Evolutionary conservation across 2,888 invertebrate genomes (phyloP), one percentile per base, ranked within the genome.

Genomic region (Hyles lineata): DNA sequence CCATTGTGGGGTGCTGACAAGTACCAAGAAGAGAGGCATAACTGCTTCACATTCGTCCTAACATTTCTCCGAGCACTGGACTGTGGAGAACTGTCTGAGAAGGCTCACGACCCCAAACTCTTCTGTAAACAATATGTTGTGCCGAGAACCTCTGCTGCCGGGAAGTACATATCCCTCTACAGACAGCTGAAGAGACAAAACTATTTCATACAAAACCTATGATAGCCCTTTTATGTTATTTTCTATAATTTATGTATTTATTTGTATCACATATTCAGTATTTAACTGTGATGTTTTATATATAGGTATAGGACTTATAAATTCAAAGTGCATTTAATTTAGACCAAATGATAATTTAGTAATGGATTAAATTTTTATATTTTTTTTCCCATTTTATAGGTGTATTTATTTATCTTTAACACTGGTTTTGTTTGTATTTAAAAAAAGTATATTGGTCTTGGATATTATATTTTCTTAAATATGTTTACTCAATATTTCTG

Each of bases 21-120:
- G 83, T 98, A 98, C 87, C 94, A 97, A 84, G 97, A 97, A 91
- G 96, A 96, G 76, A 95, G 95, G 63, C 96, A 97, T 90, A 98
- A 98, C 89, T 98, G 98, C 87, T 98, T 98, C 85, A 96, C 97
- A 63, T 98, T 98, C 91, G 97, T 98, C 15, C 92, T 98, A 75
- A 96, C 96, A 55, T 98, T 98, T 89, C 90, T 98, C 73, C 95
- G 96, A 83, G 95, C 96, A 60, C 95, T 98, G 21, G 96, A 96
- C 79, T 97, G 97, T 83, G 96, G 96, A 9, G 96, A 96, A 79
- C 93, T 97, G 60, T 97, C 97, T 72, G 95, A 96, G 79, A 96
- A 96, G 70, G 97, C 97, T 23, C 91, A 92, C 15, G 96, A 94
- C 74, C 95, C 97, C 78, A 97, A 97, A 74, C 92, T 95, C 35